Conservation (phyloP, 2,113 vertebrate species). For the Callaeas wilsoni region DNA sequence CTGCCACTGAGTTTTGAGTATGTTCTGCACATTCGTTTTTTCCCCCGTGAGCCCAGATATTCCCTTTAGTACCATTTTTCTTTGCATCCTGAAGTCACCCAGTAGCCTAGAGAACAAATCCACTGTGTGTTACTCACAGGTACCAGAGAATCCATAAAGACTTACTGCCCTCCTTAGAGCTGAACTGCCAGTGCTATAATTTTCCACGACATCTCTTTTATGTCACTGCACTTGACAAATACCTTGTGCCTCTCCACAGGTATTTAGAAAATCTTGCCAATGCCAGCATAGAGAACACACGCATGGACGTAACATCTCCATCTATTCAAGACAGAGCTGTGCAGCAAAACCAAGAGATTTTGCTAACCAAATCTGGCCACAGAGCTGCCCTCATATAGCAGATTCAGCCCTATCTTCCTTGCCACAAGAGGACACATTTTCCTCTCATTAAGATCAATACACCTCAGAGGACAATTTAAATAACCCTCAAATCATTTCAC, state of each 20-base stretch:
- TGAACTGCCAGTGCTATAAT: conserved; percentile 13
- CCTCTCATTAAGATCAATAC: not conserved
- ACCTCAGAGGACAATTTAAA: not conserved
- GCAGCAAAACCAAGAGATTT: not conserved
- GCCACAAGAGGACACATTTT: not conserved
- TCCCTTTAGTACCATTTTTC: not conserved
- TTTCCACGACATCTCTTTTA: conserved; percentile 27
- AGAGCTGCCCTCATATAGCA: not conserved
- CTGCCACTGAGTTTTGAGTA: not conserved
- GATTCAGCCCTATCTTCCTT: not conserved
- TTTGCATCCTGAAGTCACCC: not conserved
- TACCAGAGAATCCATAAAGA: conserved; percentile 13
- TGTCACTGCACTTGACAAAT: conserved; percentile 28
- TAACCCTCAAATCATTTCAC: not conserved
- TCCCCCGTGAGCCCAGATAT: not conserved
- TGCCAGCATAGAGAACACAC: not conserved
- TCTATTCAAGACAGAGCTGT: not conserved
- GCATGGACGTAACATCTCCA: not conserved
- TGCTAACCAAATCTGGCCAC: not conserved
- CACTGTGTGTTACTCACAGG: not conserved
- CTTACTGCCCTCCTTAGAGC: conserved; percentile 10
- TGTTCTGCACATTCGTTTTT: not conserved
- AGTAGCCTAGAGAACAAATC: conserved; percentile 16
- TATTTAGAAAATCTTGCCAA: conserved; percentile 13
- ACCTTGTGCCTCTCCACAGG: conserved; percentile 20